Conservation (phyloP, 2,113 vertebrate species). For the Bolborhynchus lineola region DNA sequence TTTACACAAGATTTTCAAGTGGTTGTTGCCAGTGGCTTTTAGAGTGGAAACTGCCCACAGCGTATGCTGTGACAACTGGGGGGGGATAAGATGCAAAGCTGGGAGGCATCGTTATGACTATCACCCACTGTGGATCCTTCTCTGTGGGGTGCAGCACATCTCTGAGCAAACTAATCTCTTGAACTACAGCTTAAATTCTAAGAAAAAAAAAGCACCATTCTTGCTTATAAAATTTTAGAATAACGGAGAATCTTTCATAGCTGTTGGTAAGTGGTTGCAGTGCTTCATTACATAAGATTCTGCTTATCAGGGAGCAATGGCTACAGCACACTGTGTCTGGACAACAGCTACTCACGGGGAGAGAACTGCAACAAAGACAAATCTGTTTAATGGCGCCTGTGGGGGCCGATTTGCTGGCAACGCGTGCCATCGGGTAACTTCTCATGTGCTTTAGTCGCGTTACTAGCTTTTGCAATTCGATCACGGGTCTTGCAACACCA, state of each 20-base stretch:
- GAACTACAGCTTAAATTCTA: background rate
- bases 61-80: fast-evolving
- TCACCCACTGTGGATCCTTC: background rate
- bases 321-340: background rate
- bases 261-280: background rate
- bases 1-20: background rate
- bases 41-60: background rate
- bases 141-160: background rate
- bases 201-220: background rate
- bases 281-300: background rate
- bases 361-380: background rate
- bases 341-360: background rate
- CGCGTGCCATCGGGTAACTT: background rate
- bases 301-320: background rate
- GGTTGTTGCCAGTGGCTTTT: fast-evolving
- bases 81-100: background rate
- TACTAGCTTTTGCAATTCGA: constrained; percentile 16
- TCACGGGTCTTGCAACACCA: background rate
- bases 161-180: background rate
- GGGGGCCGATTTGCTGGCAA: background rate
- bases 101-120: background rate
- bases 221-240: background rate
- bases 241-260: background rate
- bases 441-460: background rate
- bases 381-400: background rate